Evolutionary conservation across 2,888 invertebrate genomes (phyloP), one percentile per base, ranked within the genome.

Genomic region (Acanthopleura granulata): DNA sequence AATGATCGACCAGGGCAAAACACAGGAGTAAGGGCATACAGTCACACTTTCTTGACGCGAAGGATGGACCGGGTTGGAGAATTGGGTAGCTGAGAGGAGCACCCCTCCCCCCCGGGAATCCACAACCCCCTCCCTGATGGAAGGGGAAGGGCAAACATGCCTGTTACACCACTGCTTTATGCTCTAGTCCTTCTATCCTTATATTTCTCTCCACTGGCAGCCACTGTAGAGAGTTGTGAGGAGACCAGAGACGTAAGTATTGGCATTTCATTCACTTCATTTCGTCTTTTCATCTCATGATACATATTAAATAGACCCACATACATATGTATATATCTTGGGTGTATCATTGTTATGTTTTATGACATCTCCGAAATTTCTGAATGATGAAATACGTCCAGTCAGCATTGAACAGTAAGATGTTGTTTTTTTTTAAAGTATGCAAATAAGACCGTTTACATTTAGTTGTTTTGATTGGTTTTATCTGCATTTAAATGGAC

Each of bases 71-170:
- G 40, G 40, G 3, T 57, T 4, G 57, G 57, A n/a, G 57, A 57
- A 12, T 12, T 18, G 57, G 57, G 57, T 57, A 57, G 57, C 57
- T 22, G 57, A n/a, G 57, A 40, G 40, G 40, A 40, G 40, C 40
- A 40, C 40, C 40, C 40, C 40, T 57, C 57, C 57, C 18, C 57
- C 57, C 57, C 3, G 18, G n/a, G 12, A 57, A 12, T 18, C 22
- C 3, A 1, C 18, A 18, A 3, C 57, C n/a, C 57, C n/a, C 57
- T 6, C 12, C 57, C 57, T 25, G 22, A 66, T 66, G 66, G 66
- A 66, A 66, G 66, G 66, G 18, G 66, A 22, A 18, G 25, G 66
- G 25, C 66, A 66, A 27, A 40, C 66, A 66, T 66, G 66, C 22
- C 18, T 66, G 66, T 66, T 66, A 66, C 66, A 27, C 29, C 29